phyloP scores from a whole-genome alignment of 2,797 vertebrate genomes.

The Monodelphis domestica region DNA sequence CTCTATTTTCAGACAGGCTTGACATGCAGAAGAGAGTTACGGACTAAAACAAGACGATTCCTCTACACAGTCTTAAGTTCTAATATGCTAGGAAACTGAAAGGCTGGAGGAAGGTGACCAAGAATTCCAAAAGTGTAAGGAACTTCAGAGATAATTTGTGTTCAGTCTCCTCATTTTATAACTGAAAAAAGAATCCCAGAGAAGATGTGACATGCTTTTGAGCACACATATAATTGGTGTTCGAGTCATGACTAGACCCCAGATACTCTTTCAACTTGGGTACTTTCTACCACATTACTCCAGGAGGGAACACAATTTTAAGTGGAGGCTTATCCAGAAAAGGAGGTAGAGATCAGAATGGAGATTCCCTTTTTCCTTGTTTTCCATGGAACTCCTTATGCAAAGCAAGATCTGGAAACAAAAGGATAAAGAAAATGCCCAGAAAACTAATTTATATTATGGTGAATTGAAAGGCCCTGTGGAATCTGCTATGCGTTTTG shows the following conservation, averaged over 20 bases:
- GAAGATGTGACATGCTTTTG: neutral
- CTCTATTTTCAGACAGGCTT: neutral
- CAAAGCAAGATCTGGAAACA: neutral
- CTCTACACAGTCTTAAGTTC: neutral
- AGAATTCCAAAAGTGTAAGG: neutral
- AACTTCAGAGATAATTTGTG: neutral
- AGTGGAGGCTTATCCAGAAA: neutral
- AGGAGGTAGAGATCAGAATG: neutral
- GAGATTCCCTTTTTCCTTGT: neutral
- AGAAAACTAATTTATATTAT: slow-evolving; percentile 33
- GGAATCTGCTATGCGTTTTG: slow-evolving; percentile 49
- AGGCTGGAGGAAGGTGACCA: neutral
- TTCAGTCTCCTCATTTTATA: neutral
- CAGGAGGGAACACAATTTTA: neutral
- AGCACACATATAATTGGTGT: neutral
- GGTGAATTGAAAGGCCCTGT: slow-evolving; percentile 59
- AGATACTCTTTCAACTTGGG: neutral
- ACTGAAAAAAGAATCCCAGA: neutral
- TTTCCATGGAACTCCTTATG: neutral
- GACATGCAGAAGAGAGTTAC: neutral
- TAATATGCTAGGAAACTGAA: neutral
- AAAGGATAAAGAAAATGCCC: slow-evolving; percentile 49
- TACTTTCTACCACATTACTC: neutral
- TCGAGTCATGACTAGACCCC: neutral
- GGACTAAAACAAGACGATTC: neutral